Conservation (phyloP, 2,113 vertebrate species). For the Chrysochloris asiatica region DNA sequence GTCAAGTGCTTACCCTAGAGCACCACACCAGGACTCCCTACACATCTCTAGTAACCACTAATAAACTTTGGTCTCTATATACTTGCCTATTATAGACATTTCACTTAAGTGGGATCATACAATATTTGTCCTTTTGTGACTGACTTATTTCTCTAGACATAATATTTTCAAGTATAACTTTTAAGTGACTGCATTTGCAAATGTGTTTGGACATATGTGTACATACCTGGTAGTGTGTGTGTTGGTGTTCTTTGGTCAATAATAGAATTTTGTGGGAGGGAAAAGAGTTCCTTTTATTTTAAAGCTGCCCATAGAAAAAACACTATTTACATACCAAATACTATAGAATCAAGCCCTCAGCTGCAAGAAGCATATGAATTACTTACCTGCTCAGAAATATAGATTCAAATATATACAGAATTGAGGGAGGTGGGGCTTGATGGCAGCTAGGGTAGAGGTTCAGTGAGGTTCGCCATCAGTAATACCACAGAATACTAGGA, state of each 20-base stretch:
- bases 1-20: no score
- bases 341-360: background rate
- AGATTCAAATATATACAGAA: slow-evolving; percentile 6
- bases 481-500: no score
- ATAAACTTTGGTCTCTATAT: background rate
- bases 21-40: no score
- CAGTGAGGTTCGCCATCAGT: no score
- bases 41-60: background rate
- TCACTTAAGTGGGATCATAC: background rate
- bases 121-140: background rate
- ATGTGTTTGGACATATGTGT: background rate
- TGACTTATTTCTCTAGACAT: background rate
- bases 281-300: slow-evolving; percentile 33
- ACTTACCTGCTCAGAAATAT: slow-evolving; percentile 43
- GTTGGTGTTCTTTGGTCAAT: background rate
- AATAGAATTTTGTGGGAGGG: background rate
- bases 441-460: no score
- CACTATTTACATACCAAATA: slow-evolving; percentile 20
- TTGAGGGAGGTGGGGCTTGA: no score
- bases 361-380: background rate
- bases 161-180: background rate
- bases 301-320: slow-evolving; percentile 18
- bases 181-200: background rate
- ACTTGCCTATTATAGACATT: background rate
- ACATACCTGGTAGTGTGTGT: background rate